Conservation (phyloP, 2,113 vertebrate genomes). For the Ictidomys tridecemlineatus region DNA sequence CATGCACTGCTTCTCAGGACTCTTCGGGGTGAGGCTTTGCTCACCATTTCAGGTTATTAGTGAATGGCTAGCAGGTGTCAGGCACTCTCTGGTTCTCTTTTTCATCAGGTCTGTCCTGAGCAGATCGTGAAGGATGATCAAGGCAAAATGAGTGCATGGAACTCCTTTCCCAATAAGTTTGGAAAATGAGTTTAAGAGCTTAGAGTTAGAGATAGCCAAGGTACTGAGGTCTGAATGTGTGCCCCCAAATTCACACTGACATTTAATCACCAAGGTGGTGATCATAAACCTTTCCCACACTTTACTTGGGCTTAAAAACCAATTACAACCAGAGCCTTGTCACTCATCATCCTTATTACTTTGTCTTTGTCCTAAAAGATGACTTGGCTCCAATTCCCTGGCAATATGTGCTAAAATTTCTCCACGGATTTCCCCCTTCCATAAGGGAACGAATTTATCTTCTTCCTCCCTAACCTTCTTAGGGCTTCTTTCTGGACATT, state of each 20-base stretch:
- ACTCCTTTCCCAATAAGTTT: neutral
- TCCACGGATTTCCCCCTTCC: neutral
- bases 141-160: neutral
- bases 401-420: neutral
- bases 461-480: neutral
- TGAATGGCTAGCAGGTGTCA: neutral
- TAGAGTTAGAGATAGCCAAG: neutral
- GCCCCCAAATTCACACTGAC: neutral
- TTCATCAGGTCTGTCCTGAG: neutral
- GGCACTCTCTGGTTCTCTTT: neutral
- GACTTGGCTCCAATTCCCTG: neutral
- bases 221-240: neutral
- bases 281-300: neutral
- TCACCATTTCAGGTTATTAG: neutral
- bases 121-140: neutral
- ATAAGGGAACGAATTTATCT: neutral
- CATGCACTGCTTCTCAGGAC: neutral
- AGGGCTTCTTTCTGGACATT: neutral
- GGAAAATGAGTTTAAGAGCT: neutral
- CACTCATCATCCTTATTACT: neutral
- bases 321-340: neutral
- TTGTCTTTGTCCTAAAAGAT: conserved; percentile 3
- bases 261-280: neutral
- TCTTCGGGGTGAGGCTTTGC: neutral
- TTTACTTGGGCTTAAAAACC: neutral